Evolutionary conservation across 2,888 invertebrate genomes (phyloP).

Genomic region (Nemapogon koenigi): DNA sequence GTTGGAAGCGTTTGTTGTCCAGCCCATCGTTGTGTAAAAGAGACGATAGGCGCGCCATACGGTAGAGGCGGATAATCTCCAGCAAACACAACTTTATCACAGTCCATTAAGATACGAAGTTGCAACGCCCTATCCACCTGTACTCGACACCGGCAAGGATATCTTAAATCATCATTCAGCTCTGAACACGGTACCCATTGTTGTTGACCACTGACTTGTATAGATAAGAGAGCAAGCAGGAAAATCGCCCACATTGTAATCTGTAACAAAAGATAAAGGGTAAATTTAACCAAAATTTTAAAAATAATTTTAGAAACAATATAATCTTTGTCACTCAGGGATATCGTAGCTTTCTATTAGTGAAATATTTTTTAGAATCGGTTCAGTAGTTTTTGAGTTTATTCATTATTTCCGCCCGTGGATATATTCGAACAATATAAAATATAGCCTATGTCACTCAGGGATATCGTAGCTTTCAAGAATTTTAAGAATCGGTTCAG

Average conservation of each 20-base stretch:
- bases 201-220: constrained; percentile 36
- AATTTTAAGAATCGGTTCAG: too few relatives aligned
- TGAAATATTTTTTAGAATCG: too few relatives aligned
- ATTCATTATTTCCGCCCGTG: too few relatives aligned
- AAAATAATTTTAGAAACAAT: too few relatives aligned
- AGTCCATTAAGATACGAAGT: constrained; percentile 74
- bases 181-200: constrained; percentile 79
- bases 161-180: constrained; percentile 74
- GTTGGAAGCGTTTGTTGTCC: constrained; percentile 84
- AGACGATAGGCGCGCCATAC: constrained; percentile 79
- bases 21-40: constrained; percentile 79
- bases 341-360: too few relatives aligned
- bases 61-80: constrained; percentile 80
- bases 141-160: constrained; percentile 71
- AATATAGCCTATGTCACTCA: too few relatives aligned
- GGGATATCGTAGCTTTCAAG: too few relatives aligned
- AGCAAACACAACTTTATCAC: constrained; percentile 82
- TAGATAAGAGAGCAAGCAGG: constrained; percentile 19
- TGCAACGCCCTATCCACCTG: constrained; percentile 56
- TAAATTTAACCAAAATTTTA: too few relatives aligned
- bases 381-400: too few relatives aligned
- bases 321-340: too few relatives aligned
- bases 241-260: constrained; percentile 27
- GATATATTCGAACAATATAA: too few relatives aligned
- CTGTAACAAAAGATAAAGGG: constrained; percentile 28